Base-by-base conservation (phyloP, 2,888 invertebrate genomes). In the Trachelus stipa region DNA sequence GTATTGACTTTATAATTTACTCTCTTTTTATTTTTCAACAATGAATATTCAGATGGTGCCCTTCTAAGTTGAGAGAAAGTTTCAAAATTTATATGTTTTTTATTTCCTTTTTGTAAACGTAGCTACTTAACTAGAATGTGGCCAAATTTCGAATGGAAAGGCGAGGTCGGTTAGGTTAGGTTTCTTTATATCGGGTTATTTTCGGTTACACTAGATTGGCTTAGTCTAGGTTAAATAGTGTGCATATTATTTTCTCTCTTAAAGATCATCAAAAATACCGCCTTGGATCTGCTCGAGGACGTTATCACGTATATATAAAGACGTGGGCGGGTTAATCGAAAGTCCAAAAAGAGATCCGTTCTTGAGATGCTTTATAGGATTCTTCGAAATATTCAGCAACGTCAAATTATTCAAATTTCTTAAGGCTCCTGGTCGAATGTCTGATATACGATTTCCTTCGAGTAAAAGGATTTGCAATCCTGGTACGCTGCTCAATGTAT, bases 371-470 rank as follows among this genome's bases (percentile, higher is more conserved):
- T 83, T 83, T 31, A 92, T 87, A 11, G 90, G 86, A 85, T 93
- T 92, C 75, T 87, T 87, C 3, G 92, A 91, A 77, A 92, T 87
- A 84, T 92, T 89, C 35, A 92, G 82, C 79, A 86, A 89, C 78
- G 88, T 90, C 35, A 92, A 83, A 80, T 88, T 90, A 34, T 86
- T 90, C 76, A 92, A 81, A 77, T 92, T 92, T 78, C 92, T 92
- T 80, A 92, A 92, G 3, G 91, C 89, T 76, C 92, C 92, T 12
- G 91, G 91, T 78, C 88, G 88, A 74, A 92, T 91, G 79, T 89
- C 90, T 15, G 78, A 85, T 76, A 92, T 87, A 69, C 87, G 86
- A 81, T 92, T 92, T 34, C 82, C 87, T 4, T 91, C 88, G 77
- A 92, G 81, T 84, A 91, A 92, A 76, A 92, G 88, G 83, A 91